Conservation (phyloP, 2,888 invertebrate genomes). For the Lamellibrachia satsuma region DNA sequence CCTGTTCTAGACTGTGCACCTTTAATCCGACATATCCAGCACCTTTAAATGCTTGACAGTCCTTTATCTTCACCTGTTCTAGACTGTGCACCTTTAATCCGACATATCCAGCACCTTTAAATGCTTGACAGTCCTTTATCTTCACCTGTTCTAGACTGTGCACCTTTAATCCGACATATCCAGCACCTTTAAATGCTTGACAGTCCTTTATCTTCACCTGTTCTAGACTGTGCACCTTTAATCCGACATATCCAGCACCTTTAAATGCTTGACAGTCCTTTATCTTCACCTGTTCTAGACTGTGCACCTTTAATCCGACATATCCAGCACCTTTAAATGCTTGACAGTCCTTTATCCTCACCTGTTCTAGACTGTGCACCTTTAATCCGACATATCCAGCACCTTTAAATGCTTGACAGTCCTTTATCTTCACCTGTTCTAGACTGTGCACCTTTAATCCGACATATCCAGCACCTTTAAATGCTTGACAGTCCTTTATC, state of each 20-base stretch:
- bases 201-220: conserved; percentile 69
- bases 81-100: conserved; percentile 70
- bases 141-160: conserved; percentile 84
- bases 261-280: not conserved
- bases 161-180: not conserved
- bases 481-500: not conserved
- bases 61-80: conserved; percentile 79
- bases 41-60: not conserved
- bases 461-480: too few relatives aligned
- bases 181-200: not conserved
- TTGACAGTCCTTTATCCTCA: too few relatives aligned
- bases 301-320: too few relatives aligned
- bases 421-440: too few relatives aligned
- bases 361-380: too few relatives aligned
- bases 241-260: not conserved
- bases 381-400: too few relatives aligned
- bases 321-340: too few relatives aligned
- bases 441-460: too few relatives aligned
- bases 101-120: not conserved
- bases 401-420: too few relatives aligned
- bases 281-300: conserved; percentile 84
- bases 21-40: not conserved
- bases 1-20: conserved; percentile 82
- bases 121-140: conserved; percentile 21
- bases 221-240: conserved; percentile 81